A percentile compares a stretch with the other conserved stretches of the same genome.
Conservation (phyloP, 1,140 invertebrate genomes). For the Popillia japonica region DNA sequence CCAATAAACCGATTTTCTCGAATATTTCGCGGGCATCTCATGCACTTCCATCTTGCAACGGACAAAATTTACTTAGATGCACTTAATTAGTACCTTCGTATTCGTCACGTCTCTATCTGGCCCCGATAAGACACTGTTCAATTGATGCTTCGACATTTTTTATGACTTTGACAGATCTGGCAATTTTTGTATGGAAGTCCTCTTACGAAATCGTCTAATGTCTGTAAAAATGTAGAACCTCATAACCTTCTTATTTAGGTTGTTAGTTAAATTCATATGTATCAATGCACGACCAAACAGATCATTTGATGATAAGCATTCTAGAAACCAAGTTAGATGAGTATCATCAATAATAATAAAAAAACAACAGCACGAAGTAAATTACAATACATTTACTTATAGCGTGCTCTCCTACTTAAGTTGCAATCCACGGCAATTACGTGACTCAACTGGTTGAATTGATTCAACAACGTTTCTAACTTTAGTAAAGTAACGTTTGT, state of each 20-base stretch:
- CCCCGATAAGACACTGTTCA: not conserved
- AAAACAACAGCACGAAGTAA: not conserved
- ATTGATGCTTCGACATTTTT: not conserved
- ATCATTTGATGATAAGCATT: not conserved
- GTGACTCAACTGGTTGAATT: constrained; percentile 13
- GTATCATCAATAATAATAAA: not conserved
- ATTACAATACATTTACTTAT: constrained; percentile 5
- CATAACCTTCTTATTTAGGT: too few species aligned
- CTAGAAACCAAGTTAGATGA: not conserved
- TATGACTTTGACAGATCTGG: not conserved
- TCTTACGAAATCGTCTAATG: too few species aligned
- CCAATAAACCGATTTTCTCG: constrained; percentile 33
- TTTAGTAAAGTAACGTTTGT: not conserved
- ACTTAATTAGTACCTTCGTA: constrained; percentile 24
- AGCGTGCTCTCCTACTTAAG: constrained; percentile 3
- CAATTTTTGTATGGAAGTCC: too few species aligned
- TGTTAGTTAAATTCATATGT: too few species aligned
- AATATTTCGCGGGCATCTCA: constrained; percentile 16
- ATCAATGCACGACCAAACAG: not conserved
- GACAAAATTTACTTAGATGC: not conserved
- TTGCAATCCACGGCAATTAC: not conserved
- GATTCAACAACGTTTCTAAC: not conserved
- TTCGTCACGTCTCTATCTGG: not conserved
- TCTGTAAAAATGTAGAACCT: too few species aligned
- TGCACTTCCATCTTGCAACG: not conserved